Percentiles rank a stretch among this genome's conserved stretches.
Evolutionary conservation across 2,888 invertebrate genomes (phyloP).

Genomic region (Heliconius hortense): DNA sequence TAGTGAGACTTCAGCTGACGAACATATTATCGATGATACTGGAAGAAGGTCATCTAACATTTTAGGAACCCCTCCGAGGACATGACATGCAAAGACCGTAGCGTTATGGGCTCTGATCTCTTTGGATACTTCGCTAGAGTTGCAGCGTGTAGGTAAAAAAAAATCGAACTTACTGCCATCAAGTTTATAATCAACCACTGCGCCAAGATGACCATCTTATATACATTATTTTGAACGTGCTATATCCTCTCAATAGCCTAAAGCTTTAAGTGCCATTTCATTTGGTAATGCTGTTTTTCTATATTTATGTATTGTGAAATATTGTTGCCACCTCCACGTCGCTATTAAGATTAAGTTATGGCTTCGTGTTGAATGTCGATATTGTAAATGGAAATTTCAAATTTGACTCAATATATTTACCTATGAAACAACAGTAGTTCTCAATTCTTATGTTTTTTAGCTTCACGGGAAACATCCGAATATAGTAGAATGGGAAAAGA

Average conservation of each 20-base stretch:
- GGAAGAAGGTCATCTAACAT: no score
- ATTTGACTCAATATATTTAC: not conserved
- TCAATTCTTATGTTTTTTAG: not conserved
- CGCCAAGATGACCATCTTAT: not conserved
- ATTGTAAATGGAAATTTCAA: slow-evolving; percentile 19
- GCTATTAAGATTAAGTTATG: slow-evolving; percentile 24
- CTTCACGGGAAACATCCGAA: no score
- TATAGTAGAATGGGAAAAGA: no score
- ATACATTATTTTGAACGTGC: not conserved
- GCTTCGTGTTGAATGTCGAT: slow-evolving; percentile 15
- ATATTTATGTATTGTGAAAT: slow-evolving; percentile 28
- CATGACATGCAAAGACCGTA: no score
- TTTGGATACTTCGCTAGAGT: no score
- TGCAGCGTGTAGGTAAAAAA: no score
- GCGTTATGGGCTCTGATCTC: no score
- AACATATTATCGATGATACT: no score
- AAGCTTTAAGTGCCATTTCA: slow-evolving; percentile 31
- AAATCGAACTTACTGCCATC: not conserved
- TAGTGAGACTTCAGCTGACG: no score
- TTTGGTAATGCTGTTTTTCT: slow-evolving; percentile 34
- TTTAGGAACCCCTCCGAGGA: no score
- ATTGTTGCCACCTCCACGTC: slow-evolving; percentile 28
- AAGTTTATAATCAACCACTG: not conserved
- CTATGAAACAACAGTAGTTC: not conserved
- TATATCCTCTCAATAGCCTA: slow-evolving; percentile 24